Percentiles rank a stretch among this genome's conserved stretches.
Evolutionary conservation across 2,797 vertebrate species (phyloP).

Genomic region (Lutjanus campechanus): DNA sequence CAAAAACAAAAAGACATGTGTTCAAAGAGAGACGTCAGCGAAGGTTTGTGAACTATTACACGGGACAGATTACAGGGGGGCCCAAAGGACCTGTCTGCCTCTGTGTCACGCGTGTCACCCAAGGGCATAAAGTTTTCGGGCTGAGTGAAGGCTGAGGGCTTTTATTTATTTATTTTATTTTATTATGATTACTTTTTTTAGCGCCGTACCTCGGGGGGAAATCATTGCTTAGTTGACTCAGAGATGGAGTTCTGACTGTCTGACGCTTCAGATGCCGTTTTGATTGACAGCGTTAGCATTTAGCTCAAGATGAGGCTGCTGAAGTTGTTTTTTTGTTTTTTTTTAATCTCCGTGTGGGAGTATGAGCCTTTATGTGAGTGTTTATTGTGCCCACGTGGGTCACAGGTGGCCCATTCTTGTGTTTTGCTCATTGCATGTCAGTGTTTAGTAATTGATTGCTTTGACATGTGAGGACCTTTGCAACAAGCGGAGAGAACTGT

Average conservation of each 20-base stretch:
- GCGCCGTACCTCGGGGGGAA: constrained; percentile 48
- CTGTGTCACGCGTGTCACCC: constrained; percentile 46
- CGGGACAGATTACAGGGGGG: constrained; percentile 49
- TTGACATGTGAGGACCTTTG: constrained; percentile 68
- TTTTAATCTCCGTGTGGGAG: constrained; percentile 8
- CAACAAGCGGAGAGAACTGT: constrained; percentile 36
- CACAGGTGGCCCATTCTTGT: constrained; percentile 49
- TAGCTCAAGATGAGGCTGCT: background rate
- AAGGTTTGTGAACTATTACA: constrained; percentile 63
- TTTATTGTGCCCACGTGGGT: constrained; percentile 30
- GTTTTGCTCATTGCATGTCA: constrained; percentile 64
- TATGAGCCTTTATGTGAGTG: background rate
- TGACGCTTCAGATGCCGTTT: constrained; percentile 31
- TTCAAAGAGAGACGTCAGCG: constrained; percentile 68
- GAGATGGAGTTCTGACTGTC: constrained; percentile 35
- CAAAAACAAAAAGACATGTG: constrained; percentile 49
- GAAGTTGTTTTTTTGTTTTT: constrained; percentile 1
- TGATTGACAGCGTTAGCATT: constrained; percentile 48
- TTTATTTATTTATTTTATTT: constrained; percentile 41
- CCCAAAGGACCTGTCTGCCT: constrained; percentile 50
- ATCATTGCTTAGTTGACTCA: constrained; percentile 33
- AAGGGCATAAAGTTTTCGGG: constrained; percentile 46
- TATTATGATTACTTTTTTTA: constrained; percentile 57
- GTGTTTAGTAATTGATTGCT: constrained; percentile 76
- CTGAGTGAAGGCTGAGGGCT: constrained; percentile 1